Evolutionary conservation across 2,888 invertebrate genomes (phyloP), one percentile per base, ranked within the genome.

Genomic region (Phortica magna): DNA sequence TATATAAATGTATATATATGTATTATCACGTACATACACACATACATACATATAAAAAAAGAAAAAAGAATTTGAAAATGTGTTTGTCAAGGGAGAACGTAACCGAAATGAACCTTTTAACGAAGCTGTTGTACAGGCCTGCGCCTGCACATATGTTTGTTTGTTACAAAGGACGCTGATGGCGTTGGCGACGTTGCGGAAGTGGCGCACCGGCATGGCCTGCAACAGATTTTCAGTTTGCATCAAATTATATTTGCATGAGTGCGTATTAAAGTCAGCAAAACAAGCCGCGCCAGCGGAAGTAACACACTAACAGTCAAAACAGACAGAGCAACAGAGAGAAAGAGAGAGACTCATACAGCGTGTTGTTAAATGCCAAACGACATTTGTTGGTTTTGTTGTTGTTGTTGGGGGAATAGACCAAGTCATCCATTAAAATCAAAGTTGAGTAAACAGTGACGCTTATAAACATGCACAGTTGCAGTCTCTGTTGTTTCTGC

Each of bases 241-340:
- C 71, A 78, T 72, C 73, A 65, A 79, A 82, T 85, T 84, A 88
- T 78, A 88, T 87, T 88, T 85, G 80, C 88, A 84, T 84, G 88
- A 82, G 81, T 85, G 85, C 85, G 79, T 80, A 84, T 82, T 73
- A 68, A 78, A 84, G 86, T 80, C 86, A 81, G 79, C 73, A 41
- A 19, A 41, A 73, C 22, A 70, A 19, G 10, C 17, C 41, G 39
- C 61, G 22, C 12, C 7, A 19, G 22, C 42, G 19, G 43, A 10
- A 6, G 41, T 41, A 67, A 10, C 7, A 68, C 19, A 48, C 42
- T n/a, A 9, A 48, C 19, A 61, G 2, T n/a, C n/a, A 61, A 61
- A 22, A 12, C 9, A 48, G 68, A 9, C 5, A 0, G 68, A 4
- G 48, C 19, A 10, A 7, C 6, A 68, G 19, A 68, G 19, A 10